Base-by-base conservation (phyloP, 2,797 vertebrate species). In the Aphelocoma californica region DNA sequence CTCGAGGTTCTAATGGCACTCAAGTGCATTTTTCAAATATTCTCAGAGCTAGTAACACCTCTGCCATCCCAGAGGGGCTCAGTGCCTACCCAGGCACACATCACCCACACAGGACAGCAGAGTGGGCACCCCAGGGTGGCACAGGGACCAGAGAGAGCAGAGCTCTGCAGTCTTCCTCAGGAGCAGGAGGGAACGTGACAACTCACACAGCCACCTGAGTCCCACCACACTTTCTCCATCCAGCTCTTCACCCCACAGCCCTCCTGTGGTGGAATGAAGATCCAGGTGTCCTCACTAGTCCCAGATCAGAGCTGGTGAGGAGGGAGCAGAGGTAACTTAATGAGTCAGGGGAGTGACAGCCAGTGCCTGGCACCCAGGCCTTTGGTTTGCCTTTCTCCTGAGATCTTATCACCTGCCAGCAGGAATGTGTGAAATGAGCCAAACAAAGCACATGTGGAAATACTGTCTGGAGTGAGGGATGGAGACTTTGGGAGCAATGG, bases 351-450 rank as follows among this genome's bases (percentile, higher is more conserved):
- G 32, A 64, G 60, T 34, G 71, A 79, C 58, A 71, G 77, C 25
- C 73, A 90, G 82, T 42, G 26, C 72, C 36, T 38, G 71, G 78
- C 73, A 91, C 86, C 64, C 81, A 75, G 4, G 6, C 71, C 77
- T 74, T 71, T 54, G 84, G 78, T 95, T 96, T 95, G 84, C 64
- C 72, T 97, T 97, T 95, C 92, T 89, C 62, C 82, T 31, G 42
- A 90, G 90, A 95, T 96, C 69, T 90, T 95, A 91, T 95, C 92
- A 79, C 47, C 78, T 72, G 67, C 77, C 69, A 50, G 80, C 80
- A 80, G 84, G 73, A 93, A 91, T 64, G 93, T 71, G 77, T 81
- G 72, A 90, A 95, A 56, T 14, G 58, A 92, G 91, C 88, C 96
- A 96, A 94, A 90, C 86, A 92, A 92, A 96, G 80, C 82, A 62